Conservation (phyloP, 2,888 invertebrate genomes). For the Cosmopolites sordidus region DNA sequence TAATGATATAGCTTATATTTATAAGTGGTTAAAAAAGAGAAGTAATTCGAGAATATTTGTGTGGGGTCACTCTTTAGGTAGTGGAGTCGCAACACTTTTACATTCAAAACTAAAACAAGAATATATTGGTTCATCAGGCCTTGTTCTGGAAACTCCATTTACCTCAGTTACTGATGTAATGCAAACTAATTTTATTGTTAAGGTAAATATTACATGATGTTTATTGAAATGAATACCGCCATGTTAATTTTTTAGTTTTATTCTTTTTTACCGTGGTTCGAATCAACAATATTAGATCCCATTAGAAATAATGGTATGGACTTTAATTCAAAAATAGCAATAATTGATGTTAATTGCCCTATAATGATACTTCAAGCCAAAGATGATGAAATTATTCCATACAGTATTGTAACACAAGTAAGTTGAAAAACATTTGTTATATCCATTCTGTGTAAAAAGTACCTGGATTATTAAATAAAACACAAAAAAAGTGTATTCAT, state of each 20-base stretch:
- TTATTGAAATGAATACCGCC: too few species aligned
- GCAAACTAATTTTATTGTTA: slow-evolving; percentile 33
- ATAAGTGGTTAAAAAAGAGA: slow-evolving; percentile 35
- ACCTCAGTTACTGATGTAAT: slow-evolving; percentile 41
- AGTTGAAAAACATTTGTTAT: slow-evolving; percentile 10
- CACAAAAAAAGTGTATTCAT: neutral
- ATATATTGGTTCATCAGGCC: slow-evolving; percentile 34
- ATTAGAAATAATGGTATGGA: slow-evolving; percentile 66
- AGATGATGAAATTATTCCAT: slow-evolving; percentile 85
- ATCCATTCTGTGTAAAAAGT: too few species aligned
- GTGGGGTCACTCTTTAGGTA: slow-evolving; percentile 41
- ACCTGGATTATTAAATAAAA: neutral
- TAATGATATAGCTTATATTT: slow-evolving; percentile 33
- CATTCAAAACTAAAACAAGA: slow-evolving; percentile 35
- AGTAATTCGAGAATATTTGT: slow-evolving; percentile 36
- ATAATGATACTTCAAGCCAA: slow-evolving; percentile 87
- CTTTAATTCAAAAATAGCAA: slow-evolving; percentile 74
- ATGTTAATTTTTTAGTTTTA: slow-evolving; percentile 57
- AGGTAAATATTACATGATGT: slow-evolving; percentile 26
- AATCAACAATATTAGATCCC: slow-evolving; percentile 69
- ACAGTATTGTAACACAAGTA: slow-evolving; percentile 72
- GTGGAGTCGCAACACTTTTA: slow-evolving; percentile 35
- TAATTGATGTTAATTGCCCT: slow-evolving; percentile 63
- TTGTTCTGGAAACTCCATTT: slow-evolving; percentile 41
- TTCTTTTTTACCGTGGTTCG: slow-evolving; percentile 79